Conservation (phyloP, 2,113 vertebrate species). For the Pyrgilauda ruficollis region DNA sequence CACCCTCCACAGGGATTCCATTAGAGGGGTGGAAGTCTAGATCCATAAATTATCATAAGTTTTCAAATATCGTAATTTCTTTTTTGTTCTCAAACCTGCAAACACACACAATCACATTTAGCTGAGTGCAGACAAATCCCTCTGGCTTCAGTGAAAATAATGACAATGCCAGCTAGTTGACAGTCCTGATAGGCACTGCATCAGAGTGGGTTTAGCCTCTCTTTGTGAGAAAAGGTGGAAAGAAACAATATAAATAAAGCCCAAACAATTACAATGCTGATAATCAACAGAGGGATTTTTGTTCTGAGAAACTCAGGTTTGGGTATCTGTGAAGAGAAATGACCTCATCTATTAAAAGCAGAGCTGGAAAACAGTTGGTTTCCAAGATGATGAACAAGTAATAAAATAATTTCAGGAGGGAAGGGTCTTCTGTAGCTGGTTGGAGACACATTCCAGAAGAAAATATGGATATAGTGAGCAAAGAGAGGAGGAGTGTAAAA, state of each 20-base stretch:
- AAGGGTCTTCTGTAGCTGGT: not conserved
- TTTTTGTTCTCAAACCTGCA: not conserved
- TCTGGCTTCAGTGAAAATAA: slow-evolving; percentile 6
- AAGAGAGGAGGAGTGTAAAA: not conserved
- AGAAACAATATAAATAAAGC: not conserved
- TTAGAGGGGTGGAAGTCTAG: not conserved
- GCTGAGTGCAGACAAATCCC: slow-evolving; percentile 5
- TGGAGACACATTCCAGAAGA: not conserved
- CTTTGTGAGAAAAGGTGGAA: slow-evolving; percentile 20
- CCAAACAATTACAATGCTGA: not conserved
- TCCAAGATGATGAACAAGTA: not conserved
- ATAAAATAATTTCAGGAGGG: not conserved
- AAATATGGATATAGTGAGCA: not conserved
- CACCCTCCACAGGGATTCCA: not conserved
- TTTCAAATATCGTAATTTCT: not conserved
- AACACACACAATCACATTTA: not conserved
- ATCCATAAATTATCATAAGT: not conserved
- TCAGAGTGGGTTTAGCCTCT: not conserved
- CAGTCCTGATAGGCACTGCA: not conserved
- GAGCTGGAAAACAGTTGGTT: not conserved
- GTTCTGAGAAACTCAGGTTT: not conserved
- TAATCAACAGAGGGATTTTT: not conserved
- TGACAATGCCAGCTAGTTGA: not conserved
- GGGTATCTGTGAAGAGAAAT: not conserved
- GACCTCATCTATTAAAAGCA: not conserved